A percentile compares a stretch with the other conserved stretches of the same genome.
Conservation (phyloP, 1,140 invertebrate genomes). For the Penaeus indicus region DNA sequence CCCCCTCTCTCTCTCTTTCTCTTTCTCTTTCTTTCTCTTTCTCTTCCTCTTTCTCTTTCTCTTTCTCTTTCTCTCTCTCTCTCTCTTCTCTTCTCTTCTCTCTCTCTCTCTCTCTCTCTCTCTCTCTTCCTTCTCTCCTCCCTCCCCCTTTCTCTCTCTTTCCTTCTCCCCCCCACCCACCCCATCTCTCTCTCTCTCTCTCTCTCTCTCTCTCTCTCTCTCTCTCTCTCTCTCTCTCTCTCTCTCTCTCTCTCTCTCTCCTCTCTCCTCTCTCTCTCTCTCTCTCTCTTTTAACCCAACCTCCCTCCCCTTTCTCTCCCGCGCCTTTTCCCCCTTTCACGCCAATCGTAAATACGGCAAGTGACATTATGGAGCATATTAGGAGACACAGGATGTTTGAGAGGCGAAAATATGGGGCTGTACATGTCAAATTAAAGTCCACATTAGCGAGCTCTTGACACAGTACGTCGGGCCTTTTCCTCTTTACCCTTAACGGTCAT, state of each 20-base stretch:
- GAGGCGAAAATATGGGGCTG: constrained; percentile 37
- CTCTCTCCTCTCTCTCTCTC: background rate
- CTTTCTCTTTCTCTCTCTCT: background rate
- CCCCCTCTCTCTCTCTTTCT: background rate
- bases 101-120: background rate
- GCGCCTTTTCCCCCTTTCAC: background rate
- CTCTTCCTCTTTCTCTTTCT: background rate
- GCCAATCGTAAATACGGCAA: background rate
- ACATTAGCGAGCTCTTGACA: background rate
- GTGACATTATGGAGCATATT: constrained; percentile 25
- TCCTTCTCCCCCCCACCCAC: background rate
- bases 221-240: background rate
- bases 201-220: background rate
- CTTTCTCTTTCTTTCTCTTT: background rate
- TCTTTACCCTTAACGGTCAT: too few relatives aligned
- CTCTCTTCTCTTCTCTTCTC: background rate
- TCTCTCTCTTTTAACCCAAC: background rate
- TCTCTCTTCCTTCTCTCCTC: background rate
- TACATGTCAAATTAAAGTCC: constrained; percentile 37
- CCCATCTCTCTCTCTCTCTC: background rate
- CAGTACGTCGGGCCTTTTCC: background rate
- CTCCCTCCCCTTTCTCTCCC: background rate
- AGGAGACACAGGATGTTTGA: constrained; percentile 34
- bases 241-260: background rate
- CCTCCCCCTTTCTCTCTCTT: background rate